These are phyloP conservation scores for Caloenas nicobarica DNA, from an alignment of 2,113 vertebrate species.

Conservation along the genomic window DNA sequence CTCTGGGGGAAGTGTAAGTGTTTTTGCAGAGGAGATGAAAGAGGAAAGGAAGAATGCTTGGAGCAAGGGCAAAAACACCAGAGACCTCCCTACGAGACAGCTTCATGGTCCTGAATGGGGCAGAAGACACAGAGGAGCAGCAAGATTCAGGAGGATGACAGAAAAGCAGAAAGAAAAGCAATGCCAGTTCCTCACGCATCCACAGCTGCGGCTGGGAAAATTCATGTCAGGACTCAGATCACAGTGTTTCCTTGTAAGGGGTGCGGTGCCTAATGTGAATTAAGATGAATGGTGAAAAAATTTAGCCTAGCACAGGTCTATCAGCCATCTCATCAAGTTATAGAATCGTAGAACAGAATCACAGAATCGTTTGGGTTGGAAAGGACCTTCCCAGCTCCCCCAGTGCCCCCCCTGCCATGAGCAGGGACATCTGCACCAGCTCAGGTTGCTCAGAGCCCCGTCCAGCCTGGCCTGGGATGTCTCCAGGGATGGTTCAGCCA, in stretches of 20 bases:
- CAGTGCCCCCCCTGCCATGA: too few relatives aligned
- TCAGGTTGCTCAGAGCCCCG: too few relatives aligned
- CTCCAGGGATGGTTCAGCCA: too few relatives aligned
- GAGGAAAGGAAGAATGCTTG: background rate
- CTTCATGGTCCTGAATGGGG: background rate
- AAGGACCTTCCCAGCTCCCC: too few relatives aligned
- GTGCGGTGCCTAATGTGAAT: background rate
- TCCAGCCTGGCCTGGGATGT: too few relatives aligned
- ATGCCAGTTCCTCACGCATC: background rate
- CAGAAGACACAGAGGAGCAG: background rate
- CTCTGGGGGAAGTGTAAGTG: background rate
- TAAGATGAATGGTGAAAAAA: background rate
- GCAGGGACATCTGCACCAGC: too few relatives aligned
- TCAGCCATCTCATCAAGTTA: background rate
- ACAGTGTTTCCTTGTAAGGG: background rate
- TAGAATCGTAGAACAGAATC: too few relatives aligned
- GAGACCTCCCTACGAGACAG: background rate
- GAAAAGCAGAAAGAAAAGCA: background rate
- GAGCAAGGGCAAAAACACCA: background rate
- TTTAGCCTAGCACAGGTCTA: background rate
- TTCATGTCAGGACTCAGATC: background rate
- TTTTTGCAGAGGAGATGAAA: background rate
- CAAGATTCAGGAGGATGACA: background rate
- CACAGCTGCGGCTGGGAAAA: background rate
- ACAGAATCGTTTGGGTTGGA: too few relatives aligned